Conservation (phyloP, 2,797 vertebrate genomes). For the Hozukius guyotensis region DNA sequence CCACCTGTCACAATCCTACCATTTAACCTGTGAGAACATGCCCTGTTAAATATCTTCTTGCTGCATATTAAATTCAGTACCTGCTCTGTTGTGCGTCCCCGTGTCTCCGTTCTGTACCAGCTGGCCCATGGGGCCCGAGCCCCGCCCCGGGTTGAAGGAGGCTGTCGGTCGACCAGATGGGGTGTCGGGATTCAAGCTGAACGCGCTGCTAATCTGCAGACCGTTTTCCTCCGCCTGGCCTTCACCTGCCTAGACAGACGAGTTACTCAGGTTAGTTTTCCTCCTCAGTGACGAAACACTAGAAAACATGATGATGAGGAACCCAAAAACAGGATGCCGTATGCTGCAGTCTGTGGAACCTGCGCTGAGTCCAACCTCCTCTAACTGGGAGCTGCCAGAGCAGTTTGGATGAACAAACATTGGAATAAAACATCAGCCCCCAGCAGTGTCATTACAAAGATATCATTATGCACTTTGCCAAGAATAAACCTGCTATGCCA, state of each 20-base stretch:
- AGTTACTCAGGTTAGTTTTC: slow-evolving; percentile 14
- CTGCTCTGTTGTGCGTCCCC: slow-evolving; percentile 91
- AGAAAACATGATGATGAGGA: slow-evolving; percentile 3
- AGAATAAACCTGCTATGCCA: neutral
- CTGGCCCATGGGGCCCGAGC: slow-evolving; percentile 87
- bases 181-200: slow-evolving; percentile 84
- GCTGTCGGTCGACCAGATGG: slow-evolving; percentile 72
- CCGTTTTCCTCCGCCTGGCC: slow-evolving; percentile 89
- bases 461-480: slow-evolving; percentile 1
- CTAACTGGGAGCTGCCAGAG: neutral
- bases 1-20: neutral
- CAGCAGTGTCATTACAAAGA: slow-evolving; percentile 1
- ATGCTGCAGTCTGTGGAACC: neutral
- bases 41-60: neutral
- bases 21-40: neutral
- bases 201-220: slow-evolving; percentile 92
- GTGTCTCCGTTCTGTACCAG: slow-evolving; percentile 96
- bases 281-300: neutral
- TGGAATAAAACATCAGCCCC: neutral
- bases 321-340: neutral
- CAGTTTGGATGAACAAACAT: slow-evolving; percentile 13
- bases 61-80: slow-evolving; percentile 73
- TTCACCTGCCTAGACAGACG: slow-evolving; percentile 78
- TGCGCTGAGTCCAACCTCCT: neutral
- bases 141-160: slow-evolving; percentile 96